phyloP scores from a whole-genome alignment of 2,797 vertebrate genomes.

The Tarsius wallacei region DNA sequence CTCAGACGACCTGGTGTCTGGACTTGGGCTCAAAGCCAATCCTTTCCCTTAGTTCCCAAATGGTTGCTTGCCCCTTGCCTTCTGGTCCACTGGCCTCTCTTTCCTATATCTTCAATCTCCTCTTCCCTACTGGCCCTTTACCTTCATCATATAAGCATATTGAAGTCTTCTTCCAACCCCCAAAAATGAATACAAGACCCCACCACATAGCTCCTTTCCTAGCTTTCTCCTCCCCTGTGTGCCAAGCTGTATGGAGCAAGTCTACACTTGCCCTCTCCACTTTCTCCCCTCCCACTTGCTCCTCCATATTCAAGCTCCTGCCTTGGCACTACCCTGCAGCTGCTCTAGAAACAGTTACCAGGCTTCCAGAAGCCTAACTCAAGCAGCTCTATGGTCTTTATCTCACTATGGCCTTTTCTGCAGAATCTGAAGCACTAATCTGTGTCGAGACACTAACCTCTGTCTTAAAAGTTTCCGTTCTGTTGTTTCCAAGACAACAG shows the following conservation, averaged over 20 bases:
- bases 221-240: background rate
- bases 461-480: constrained; percentile 25
- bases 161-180: background rate
- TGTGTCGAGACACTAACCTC: background rate
- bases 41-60: background rate
- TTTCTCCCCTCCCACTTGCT: background rate
- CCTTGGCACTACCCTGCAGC: background rate
- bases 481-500: background rate
- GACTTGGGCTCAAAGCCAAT: background rate
- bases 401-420: background rate
- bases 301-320: background rate
- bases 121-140: background rate
- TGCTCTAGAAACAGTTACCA: background rate
- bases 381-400: background rate
- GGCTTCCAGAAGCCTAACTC: background rate
- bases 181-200: background rate
- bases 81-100: background rate
- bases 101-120: background rate
- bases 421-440: background rate
- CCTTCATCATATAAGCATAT: background rate
- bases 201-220: background rate
- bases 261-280: background rate
- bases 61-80: background rate
- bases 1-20: background rate
- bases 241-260: constrained; percentile 16